phyloP scores from a whole-genome alignment of 2,113 vertebrate genomes.

The Clarias gariepinus region DNA sequence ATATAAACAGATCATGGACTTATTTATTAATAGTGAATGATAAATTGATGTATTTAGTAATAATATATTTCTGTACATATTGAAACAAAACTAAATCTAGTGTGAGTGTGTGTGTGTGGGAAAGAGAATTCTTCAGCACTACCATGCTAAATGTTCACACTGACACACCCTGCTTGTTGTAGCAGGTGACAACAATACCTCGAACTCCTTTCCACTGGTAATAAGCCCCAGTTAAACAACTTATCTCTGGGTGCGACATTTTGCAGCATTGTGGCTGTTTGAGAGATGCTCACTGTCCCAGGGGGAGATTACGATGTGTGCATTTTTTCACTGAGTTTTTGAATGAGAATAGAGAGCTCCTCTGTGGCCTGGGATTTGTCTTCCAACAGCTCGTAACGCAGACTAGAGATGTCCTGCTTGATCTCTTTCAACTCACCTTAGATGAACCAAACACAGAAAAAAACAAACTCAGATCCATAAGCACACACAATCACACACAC shows the following conservation, averaged over 20 bases:
- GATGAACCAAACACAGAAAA: not conserved
- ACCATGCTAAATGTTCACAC: conserved; percentile 1
- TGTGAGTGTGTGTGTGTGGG: not conserved
- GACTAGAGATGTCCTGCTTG: conserved; percentile 90
- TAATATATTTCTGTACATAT: not conserved
- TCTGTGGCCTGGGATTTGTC: conserved; percentile 88
- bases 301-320: not conserved
- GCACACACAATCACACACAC: not conserved
- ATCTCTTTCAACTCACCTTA: conserved; percentile 89
- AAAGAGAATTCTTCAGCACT: not conserved
- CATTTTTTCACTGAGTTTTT: conserved; percentile 84
- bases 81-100: not conserved
- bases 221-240: not conserved
- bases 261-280: not conserved
- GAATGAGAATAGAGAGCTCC: conserved; percentile 82
- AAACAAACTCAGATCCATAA: not conserved
- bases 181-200: not conserved
- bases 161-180: not conserved
- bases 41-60: not conserved
- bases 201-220: not conserved
- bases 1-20: not conserved
- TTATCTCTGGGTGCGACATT: not conserved
- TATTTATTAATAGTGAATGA: not conserved
- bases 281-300: not conserved
- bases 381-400: conserved; percentile 86